Base-by-base conservation (phyloP, 2,888 invertebrate genomes). In the Ypsolopha sequella region DNA sequence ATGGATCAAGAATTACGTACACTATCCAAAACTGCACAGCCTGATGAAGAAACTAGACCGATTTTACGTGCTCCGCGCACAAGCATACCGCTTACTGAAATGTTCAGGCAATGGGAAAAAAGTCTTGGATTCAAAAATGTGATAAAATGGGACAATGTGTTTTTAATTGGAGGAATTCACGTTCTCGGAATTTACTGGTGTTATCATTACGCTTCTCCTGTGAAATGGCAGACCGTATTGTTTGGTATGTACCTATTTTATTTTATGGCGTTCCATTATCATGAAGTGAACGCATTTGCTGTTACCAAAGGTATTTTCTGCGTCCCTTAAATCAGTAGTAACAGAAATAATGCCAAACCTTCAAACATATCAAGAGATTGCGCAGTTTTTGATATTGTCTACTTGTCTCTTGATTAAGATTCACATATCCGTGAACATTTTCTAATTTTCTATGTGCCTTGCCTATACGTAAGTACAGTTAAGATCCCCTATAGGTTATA, bases 81-180 rank as follows among this genome's bases (percentile, higher is more conserved):
- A 36, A 24, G n/a, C 4, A 35, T 35, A 39, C 64, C 68, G 48
- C 53, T 76, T n/a, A 68, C 70, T 68, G 71, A 72, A 67, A 63
- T 68, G 59, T 68, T 81, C 51, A 66, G 66, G 46, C 55, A 60
- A 46, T 71, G 81, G 35, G 80, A 81, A 60, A 82, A 81, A 59
- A 67, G 60, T 57, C 65, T 85, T 50, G 79, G 79, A 1, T 82
- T 79, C 56, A 66, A 80, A 68, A 86, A 84, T 64, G 78, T 82
- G 9, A 75, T 86, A 56, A 86, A 86, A 66, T 86, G 85, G 85
- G 56, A 64, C 0, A 80, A 70, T 59, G 70, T 70, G 49, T 72
- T 79, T 52, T 63, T 72, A 49, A 78, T 85, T 44, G 65, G 60
- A 38, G 53, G 78, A 13, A 82, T 84, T 60, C 85, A 86, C 54